phyloP scores from a whole-genome alignment of 2,797 vertebrate genomes.

The Propithecus deckenii region DNA sequence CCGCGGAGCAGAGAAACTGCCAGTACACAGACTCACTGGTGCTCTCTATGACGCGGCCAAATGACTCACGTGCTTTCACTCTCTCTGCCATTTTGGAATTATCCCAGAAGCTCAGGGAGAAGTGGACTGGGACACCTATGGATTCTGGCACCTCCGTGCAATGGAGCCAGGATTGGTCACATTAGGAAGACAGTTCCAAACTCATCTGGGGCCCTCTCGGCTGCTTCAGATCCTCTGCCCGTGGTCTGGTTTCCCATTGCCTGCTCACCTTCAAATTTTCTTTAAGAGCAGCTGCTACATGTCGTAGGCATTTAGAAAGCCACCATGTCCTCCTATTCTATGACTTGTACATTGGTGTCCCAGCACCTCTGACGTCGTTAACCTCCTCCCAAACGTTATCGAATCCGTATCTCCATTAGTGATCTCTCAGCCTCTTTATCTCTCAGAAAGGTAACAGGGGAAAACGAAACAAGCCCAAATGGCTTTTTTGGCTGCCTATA shows the following conservation, averaged over 20 bases:
- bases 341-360: not conserved
- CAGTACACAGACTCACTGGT: not conserved
- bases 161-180: not conserved
- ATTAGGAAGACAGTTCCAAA: not conserved
- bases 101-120: not conserved
- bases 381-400: not conserved
- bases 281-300: not conserved
- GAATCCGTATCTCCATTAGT: not conserved
- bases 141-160: not conserved
- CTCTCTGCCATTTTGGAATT: not conserved
- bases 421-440: not conserved
- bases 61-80: accelerated
- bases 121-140: not conserved
- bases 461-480: not conserved
- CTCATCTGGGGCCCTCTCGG: not conserved
- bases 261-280: not conserved
- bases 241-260: not conserved
- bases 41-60: accelerated
- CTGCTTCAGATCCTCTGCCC: not conserved
- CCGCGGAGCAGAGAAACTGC: not conserved
- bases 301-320: not conserved
- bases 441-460: slow-evolving; percentile 4
- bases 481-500: not conserved
- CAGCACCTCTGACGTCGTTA: not conserved
- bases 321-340: not conserved